Base-by-base conservation (phyloP, 37 sponge, comb jelly and placozoan species). In the Ianthella basta region DNA sequence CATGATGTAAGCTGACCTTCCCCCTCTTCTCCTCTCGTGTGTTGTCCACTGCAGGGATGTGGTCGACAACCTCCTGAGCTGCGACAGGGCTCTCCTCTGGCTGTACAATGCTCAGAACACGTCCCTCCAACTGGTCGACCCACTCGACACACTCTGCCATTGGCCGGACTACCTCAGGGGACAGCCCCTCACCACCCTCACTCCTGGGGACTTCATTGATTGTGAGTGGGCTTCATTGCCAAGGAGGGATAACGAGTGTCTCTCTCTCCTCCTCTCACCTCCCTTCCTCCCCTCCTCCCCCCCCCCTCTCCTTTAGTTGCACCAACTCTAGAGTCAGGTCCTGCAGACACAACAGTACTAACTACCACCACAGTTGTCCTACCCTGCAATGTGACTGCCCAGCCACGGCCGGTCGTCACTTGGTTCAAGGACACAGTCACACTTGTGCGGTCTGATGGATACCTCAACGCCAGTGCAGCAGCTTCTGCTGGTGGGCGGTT, bases 81-180 rank as follows among this genome's bases (percentile, higher is more conserved):
- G 93, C 89, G 93, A 92, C 78, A 89, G 93, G 56, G 44, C 55
- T 30, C 84, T 89, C 0, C 82, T 20, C 15, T 64, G 87, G 82
- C 56, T 91, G 4, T 55, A 53, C 53, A 24, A 4, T 3, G 55
- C 72, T 19, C 32, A 35, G 35, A 56, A 63, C 23, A 50, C 78
- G 0, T 30, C 23, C 32, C 33, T 53, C 4, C 37, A 36, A 41
- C 40, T 82, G 65, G n/a, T 36, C 23, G 32, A 60, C 36, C 59
- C 72, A 30, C 25, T 19, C 53, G 50, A 24, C 5, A 80, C 87
- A 27, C 50, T 68, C 56, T 86, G 87, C 53, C 24, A 20, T 20
- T 79, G 79, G 80, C 87, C 87, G 14, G 53, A 24, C 19, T 10
- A 79, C 33, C 87, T 80, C 35, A 60, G 55, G 33, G 60, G 54